Percentiles rank a stretch among this genome's conserved stretches.
Evolutionary conservation across 2,797 vertebrate species (phyloP).

Genomic region (Parauchenoglanis punctatus): DNA sequence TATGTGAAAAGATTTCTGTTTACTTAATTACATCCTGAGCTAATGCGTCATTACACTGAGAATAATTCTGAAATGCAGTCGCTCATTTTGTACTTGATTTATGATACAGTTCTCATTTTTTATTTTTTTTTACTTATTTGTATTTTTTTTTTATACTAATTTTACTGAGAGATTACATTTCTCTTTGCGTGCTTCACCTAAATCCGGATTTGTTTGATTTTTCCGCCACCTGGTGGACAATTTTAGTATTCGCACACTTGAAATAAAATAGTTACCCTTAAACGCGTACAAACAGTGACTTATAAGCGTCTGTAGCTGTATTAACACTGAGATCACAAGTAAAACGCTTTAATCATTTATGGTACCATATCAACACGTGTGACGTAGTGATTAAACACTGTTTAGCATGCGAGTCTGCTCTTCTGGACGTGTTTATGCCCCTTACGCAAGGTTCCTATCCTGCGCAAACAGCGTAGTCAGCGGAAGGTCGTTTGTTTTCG

Average conservation of each 20-base stretch:
- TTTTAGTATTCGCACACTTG: not conserved
- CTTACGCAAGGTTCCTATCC: conserved; percentile 31
- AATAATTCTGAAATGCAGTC: not conserved
- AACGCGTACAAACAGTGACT: not conserved
- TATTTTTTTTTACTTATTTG: too few relatives aligned
- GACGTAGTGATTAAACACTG: not conserved
- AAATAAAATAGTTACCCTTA: not conserved
- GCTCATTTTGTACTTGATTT: not conserved
- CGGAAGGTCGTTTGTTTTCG: conserved; percentile 66
- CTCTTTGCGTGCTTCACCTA: too few relatives aligned
- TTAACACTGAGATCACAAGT: not conserved
- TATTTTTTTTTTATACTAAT: too few relatives aligned
- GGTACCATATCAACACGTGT: not conserved
- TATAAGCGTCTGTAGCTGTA: not conserved
- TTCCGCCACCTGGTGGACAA: not conserved
- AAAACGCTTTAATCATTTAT: not conserved
- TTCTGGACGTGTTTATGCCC: not conserved
- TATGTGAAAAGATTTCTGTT: not conserved
- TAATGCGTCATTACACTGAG: not conserved
- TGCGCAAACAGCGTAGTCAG: conserved; percentile 57
- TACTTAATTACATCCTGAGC: not conserved
- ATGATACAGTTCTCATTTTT: not conserved
- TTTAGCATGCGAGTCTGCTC: not conserved
- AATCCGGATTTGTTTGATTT: not conserved
- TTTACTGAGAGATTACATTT: too few relatives aligned